Percentiles rank a stretch among this genome's conserved stretches.
Evolutionary conservation across 92 coral and sea anemone species (phyloP).

Genomic region (Actinostola sp.): DNA sequence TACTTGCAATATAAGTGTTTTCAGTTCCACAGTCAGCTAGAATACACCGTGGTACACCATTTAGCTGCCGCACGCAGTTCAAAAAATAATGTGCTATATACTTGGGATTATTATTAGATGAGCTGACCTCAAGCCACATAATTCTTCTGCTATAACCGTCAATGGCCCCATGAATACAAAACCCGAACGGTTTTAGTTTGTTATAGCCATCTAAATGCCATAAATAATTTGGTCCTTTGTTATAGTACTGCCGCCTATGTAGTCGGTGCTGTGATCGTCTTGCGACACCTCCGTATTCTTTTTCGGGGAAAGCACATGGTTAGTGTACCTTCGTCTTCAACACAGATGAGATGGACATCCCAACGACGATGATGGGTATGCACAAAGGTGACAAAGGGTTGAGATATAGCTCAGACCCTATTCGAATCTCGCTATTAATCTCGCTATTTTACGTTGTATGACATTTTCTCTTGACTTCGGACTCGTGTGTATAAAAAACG

Average conservation of each 20-base stretch:
- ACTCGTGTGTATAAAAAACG: too few relatives aligned
- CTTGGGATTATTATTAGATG: slow-evolving; percentile 27
- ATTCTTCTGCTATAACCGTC: slow-evolving; percentile 27
- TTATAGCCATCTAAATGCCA: slow-evolving; percentile 35
- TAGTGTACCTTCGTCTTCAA: too few relatives aligned
- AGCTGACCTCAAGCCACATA: slow-evolving; percentile 33
- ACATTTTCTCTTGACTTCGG: too few relatives aligned
- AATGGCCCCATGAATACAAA: slow-evolving; percentile 17
- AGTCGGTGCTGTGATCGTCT: too few relatives aligned
- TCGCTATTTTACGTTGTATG: too few relatives aligned
- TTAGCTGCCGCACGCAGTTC: slow-evolving; percentile 10
- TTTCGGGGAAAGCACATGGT: too few relatives aligned
- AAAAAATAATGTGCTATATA: slow-evolving; percentile 15
- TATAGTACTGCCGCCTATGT: slow-evolving; percentile 1
- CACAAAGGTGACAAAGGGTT: too few relatives aligned
- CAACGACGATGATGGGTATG: too few relatives aligned
- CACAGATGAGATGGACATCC: too few relatives aligned
- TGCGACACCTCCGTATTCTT: too few relatives aligned
- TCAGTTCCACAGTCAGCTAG: slow-evolving; percentile 29
- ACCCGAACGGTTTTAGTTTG: slow-evolving; percentile 29
- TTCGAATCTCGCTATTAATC: too few relatives aligned
- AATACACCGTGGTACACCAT: slow-evolving; percentile 18
- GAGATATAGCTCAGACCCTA: too few relatives aligned
- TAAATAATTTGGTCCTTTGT: slow-evolving; percentile 18
- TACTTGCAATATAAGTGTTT: slow-evolving; percentile 15